phyloP scores from a whole-genome alignment of 2,888 invertebrate genomes.

The Acrobeloides nanus region DNA sequence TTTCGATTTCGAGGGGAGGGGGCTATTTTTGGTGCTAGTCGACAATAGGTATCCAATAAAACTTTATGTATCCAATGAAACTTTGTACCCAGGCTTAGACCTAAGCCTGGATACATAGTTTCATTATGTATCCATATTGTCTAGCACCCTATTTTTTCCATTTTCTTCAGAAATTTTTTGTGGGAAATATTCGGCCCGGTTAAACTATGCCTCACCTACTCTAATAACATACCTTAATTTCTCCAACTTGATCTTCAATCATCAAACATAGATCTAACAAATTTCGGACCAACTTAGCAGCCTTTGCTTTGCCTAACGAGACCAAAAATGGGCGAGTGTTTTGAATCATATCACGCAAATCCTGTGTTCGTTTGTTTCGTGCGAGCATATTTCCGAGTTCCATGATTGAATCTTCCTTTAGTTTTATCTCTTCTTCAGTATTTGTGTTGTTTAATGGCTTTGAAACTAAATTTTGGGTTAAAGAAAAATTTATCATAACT shows the following conservation, averaged over 20 bases:
- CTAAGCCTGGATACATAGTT: neutral
- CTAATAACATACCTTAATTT: constrained; percentile 28
- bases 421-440: constrained; percentile 80
- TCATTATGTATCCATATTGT: no score
- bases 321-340: constrained; percentile 85
- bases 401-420: constrained; percentile 85
- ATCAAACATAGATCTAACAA: constrained; percentile 94
- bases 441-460: constrained; percentile 55
- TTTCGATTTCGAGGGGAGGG: no score
- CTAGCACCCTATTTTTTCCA: no score
- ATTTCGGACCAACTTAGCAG: constrained; percentile 88
- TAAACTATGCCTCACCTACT: constrained; percentile 17
- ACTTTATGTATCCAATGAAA: no score
- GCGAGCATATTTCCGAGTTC: constrained; percentile 84
- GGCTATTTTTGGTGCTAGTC: no score
- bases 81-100: no score
- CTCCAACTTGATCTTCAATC: constrained; percentile 86
- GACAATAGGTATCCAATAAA: no score
- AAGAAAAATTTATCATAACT: constrained; percentile 6
- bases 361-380: constrained; percentile 63
- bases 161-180: no score
- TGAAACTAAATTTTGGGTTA: constrained; percentile 24
- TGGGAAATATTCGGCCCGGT: no score
- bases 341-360: constrained; percentile 71
- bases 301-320: constrained; percentile 92